Conservation (phyloP, 2,797 vertebrate genomes). For the Crenichthys baileyi region DNA sequence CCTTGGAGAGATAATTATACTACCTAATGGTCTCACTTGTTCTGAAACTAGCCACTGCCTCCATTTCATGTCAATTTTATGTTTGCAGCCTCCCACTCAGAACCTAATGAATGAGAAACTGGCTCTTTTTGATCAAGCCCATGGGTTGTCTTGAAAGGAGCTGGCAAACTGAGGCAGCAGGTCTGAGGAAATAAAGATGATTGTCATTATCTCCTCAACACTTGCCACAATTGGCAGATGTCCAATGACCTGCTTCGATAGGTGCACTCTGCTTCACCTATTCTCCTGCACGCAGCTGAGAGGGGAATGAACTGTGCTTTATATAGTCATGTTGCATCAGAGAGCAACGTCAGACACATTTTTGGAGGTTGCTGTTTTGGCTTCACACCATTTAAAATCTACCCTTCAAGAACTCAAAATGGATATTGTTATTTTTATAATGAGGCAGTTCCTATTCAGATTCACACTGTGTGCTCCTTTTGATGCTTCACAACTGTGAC, state of each 20-base stretch:
- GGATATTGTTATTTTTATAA: conserved; percentile 2
- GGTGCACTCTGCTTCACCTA: conserved; percentile 32
- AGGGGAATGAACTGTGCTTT: conserved; percentile 21
- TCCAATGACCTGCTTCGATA: conserved; percentile 43
- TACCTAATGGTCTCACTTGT: conserved; percentile 19
- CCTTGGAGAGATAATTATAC: conserved; percentile 32
- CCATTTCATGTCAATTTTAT: conserved; percentile 44
- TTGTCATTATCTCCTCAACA: conserved; percentile 60
- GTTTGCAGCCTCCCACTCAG: conserved; percentile 40
- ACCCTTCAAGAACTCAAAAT: conserved; percentile 16
- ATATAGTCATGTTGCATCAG: conserved; percentile 4
- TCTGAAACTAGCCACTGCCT: conserved; percentile 15
- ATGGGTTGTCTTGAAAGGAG: conserved; percentile 44
- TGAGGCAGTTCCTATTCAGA: conserved; percentile 19
- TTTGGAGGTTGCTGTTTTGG: not conserved
- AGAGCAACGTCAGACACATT: conserved; percentile 11
- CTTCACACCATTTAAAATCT: conserved; percentile 19
- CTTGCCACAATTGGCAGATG: conserved; percentile 62
- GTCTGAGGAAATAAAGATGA: conserved; percentile 67
- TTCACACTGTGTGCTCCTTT: conserved; percentile 8
- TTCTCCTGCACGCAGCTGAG: conserved; percentile 25
- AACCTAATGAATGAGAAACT: conserved; percentile 57
- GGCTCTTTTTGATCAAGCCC: conserved; percentile 33
- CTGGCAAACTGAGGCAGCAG: conserved; percentile 43
- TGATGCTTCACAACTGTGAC: conserved; percentile 20